Percentiles rank a stretch among this genome's conserved stretches.
These are phyloP conservation scores for Umimayanthus kanabou DNA, from an alignment of 92 coral and sea anemone genomes.

Conservation along the genomic window DNA sequence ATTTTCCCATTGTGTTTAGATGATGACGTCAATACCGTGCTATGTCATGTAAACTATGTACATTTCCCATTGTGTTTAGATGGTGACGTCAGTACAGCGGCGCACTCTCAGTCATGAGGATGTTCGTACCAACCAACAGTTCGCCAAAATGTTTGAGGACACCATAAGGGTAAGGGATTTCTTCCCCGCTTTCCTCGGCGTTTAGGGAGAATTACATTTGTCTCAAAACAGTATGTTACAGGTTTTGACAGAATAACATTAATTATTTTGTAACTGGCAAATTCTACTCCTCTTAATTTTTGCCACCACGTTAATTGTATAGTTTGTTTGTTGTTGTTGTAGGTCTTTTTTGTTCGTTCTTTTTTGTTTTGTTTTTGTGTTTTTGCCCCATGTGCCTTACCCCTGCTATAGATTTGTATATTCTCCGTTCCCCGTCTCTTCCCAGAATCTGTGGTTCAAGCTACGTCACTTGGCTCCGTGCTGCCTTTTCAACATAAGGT, in stretches of 20 bases:
- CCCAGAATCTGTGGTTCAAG: conserved; percentile 97
- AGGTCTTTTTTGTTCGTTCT: not conserved
- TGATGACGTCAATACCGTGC: too few species aligned
- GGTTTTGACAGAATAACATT: not conserved
- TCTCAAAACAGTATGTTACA: not conserved
- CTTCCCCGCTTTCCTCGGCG: not conserved
- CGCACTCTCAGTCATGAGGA: conserved; percentile 86
- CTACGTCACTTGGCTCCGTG: conserved; percentile 90
- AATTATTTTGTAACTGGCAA: too few species aligned
- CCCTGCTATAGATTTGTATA: too few species aligned
- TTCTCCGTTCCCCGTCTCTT: not conserved
- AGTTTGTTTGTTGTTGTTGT: not conserved
- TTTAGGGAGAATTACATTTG: too few species aligned
- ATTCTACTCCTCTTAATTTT: not conserved
- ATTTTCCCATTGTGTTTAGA: not conserved
- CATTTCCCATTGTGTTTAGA: conserved; percentile 45
- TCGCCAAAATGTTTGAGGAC: conserved; percentile 92
- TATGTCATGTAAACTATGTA: too few species aligned
- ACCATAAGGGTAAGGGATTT: conserved; percentile 68
- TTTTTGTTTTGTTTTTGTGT: not conserved
- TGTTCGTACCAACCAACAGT: conserved; percentile 81
- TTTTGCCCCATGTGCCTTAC: not conserved
- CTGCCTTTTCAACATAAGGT: conserved; percentile 86
- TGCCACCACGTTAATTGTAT: not conserved
- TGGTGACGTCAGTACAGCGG: conserved; percentile 96